These are phyloP conservation scores for Barypeithes pellucidus DNA, from an alignment of 2,888 invertebrate species.

Conservation along the genomic window DNA sequence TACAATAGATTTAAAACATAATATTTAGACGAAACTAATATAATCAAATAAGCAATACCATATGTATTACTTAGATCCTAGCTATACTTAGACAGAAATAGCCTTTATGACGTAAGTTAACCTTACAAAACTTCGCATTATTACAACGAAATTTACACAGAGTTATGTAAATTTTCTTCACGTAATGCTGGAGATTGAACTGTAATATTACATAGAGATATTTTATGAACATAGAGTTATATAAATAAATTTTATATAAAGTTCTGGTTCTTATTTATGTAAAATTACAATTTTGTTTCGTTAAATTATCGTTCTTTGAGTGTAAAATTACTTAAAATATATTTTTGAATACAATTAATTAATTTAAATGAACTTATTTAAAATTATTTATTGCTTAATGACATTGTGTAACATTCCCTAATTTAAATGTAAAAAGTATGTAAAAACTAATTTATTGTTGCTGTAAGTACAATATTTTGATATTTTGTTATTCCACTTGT, in stretches of 20 bases:
- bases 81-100: constrained; percentile 43
- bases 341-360: background rate
- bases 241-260: constrained; percentile 48
- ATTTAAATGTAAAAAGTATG: constrained; percentile 34
- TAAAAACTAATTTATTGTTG: constrained; percentile 36
- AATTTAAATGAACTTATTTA: background rate
- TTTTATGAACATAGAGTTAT: constrained; percentile 52
- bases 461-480: constrained; percentile 50
- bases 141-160: constrained; percentile 25
- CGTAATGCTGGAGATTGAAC: constrained; percentile 30
- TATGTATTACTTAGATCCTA: constrained; percentile 39
- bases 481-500: constrained; percentile 20
- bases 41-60: constrained; percentile 53
- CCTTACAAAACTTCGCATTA: constrained; percentile 24
- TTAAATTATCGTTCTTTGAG: background rate
- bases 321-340: constrained; percentile 5
- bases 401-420: constrained; percentile 8
- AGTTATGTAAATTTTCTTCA: constrained; percentile 20
- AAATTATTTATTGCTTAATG: constrained; percentile 8
- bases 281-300: constrained; percentile 18
- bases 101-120: constrained; percentile 40
- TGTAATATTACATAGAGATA: constrained; percentile 52
- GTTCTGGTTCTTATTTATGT: constrained; percentile 48
- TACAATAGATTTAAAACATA: constrained; percentile 33
- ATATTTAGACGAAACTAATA: constrained; percentile 33